Evolutionary conservation across 2,888 invertebrate species (phyloP), one percentile per base, ranked within the genome.

Genomic region (Bembecia ichneumoniformis): DNA sequence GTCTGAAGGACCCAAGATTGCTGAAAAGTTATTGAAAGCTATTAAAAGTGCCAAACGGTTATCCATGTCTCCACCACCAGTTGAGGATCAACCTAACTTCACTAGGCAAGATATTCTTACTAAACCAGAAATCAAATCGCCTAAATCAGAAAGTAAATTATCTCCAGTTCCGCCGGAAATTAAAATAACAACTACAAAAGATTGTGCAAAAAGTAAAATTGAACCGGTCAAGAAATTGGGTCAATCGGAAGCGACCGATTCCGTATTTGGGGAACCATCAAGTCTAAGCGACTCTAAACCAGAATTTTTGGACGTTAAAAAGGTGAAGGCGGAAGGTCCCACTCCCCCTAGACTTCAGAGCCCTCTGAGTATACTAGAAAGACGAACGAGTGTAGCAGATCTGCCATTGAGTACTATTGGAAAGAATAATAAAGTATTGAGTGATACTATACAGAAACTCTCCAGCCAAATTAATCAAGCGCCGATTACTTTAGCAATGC

Each of bases 361-460:
- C 59, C 84, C 87, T 2, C 57, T 82, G 52, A 82, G 71, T 51
- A 71, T 82, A 43, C 55, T 86, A 28, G 82, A 86, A 54, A 62
- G 84, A 14, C 71, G 88, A 10, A 82, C 82, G 59, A 88, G 87
- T 56, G 77, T 82, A 1, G 78, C 81, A 0, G 87, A 87, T 34
- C 55, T 84, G 43, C 69, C 82, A 3, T 56, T 83, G n/a, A 66
- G 63, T 36, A 71, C 73, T 7, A 74, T 82, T 1, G 84, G 83
- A 15, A 87, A 87, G 62, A 90, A 89, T 57, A 90, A 90, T 53
- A 90, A 89, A 59, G 90, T 90, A 36, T 68, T 91, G 10, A 90
- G 89, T 56, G 91, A 90, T 55, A 91, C 90, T 1, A 91, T 91
- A 63, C 90, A 90, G 68, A 91, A 91, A 63, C 65, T 91, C 35